Conservation (phyloP, 2,797 vertebrate genomes). For the Falco biarmicus region DNA sequence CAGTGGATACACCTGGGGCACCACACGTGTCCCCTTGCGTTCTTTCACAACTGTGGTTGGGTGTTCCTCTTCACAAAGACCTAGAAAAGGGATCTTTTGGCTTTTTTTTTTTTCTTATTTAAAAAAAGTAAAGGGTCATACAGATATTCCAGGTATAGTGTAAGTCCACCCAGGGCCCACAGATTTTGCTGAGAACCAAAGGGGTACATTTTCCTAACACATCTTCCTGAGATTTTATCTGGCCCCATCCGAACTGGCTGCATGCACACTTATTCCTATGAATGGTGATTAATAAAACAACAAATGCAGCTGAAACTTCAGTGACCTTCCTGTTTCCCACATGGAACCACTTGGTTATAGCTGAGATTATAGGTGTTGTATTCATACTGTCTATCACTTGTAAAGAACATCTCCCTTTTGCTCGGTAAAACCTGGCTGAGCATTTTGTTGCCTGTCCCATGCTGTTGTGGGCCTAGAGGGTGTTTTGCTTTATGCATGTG, state of each 20-base stretch:
- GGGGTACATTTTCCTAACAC: rapidly evolving
- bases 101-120: too few relatives aligned
- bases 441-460: background rate
- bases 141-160: background rate
- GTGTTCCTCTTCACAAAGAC: background rate
- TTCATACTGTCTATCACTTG: background rate
- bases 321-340: background rate
- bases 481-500: background rate
- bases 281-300: background rate
- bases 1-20: background rate
- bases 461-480: background rate
- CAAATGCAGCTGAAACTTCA: background rate
- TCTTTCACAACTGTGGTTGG: background rate
- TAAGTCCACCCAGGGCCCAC: background rate
- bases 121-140: background rate
- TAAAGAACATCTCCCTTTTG: background rate
- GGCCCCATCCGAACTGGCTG: background rate
- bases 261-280: background rate
- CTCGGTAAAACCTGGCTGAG: background rate
- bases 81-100: background rate
- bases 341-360: background rate
- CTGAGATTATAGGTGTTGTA: background rate
- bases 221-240: background rate
- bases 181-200: background rate
- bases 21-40: rapidly evolving